Percentiles rank a stretch among this genome's conserved stretches.
phyloP scores from a whole-genome alignment of 2,113 vertebrate species.

The Myanophis thanlyinensis region DNA sequence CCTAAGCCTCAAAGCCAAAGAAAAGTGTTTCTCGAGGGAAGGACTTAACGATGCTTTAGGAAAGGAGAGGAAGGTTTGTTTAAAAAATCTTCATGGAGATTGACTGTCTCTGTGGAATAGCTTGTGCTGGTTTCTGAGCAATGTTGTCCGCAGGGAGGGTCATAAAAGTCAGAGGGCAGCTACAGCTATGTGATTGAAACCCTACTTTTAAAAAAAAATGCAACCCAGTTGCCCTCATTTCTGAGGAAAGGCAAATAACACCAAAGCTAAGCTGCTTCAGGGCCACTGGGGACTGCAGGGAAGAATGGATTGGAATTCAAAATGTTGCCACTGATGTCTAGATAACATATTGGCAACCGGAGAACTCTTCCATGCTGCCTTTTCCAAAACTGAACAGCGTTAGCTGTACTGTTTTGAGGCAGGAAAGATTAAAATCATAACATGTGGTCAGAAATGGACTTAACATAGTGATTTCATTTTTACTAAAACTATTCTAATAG shows the following conservation, averaged over 20 bases:
- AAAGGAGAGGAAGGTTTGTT: not conserved
- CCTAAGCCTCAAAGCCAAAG: not conserved
- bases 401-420: not conserved
- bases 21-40: not conserved
- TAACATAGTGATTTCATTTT: not conserved
- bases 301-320: not conserved
- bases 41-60: not conserved
- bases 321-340: not conserved
- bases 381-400: not conserved
- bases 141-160: not conserved
- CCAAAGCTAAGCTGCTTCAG: not conserved
- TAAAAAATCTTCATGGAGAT: not conserved
- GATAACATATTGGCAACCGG: not conserved
- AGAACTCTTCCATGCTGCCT: not conserved
- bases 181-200: not conserved
- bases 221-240: not conserved
- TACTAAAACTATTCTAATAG: not conserved
- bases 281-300: not conserved
- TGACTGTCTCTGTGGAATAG: not conserved
- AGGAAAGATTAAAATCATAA: not conserved
- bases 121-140: not conserved
- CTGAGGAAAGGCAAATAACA: not conserved
- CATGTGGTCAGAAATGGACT: not conserved
- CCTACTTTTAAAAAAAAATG: too few species aligned
- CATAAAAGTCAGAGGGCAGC: not conserved